Percentiles rank a stretch among this genome's conserved stretches.
Evolutionary conservation across 2,113 vertebrate genomes (phyloP).

Genomic region (Coreoperca whiteheadi): DNA sequence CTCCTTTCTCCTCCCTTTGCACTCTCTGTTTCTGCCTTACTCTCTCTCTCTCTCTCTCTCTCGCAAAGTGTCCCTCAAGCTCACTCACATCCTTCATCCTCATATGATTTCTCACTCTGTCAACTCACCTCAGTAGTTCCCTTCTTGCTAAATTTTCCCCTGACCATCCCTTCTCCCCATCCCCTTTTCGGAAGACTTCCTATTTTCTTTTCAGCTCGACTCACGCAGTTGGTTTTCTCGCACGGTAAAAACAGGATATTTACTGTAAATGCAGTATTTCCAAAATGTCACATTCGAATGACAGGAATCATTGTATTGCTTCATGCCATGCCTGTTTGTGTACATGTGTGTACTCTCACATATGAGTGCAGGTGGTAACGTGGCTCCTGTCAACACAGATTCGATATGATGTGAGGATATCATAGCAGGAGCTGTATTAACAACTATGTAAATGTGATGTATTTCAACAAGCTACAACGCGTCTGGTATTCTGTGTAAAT

Average conservation of each 20-base stretch:
- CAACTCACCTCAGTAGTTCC: conserved; percentile 50
- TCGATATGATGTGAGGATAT: background rate
- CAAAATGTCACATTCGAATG: background rate
- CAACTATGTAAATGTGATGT: background rate
- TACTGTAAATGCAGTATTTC: background rate
- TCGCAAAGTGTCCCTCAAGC: conserved; percentile 54
- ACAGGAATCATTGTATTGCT: background rate
- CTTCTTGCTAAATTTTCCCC: conserved; percentile 4
- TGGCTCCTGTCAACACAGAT: background rate
- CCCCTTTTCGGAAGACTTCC: background rate
- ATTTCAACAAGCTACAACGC: background rate
- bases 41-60: conserved; percentile 9
- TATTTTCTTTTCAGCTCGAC: background rate
- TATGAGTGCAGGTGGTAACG: background rate
- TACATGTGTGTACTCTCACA: background rate
- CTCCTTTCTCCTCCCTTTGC: conserved; percentile 43
- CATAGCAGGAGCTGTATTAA: background rate
- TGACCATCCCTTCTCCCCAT: background rate
- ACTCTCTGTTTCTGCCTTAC: background rate
- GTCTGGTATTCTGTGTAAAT: background rate
- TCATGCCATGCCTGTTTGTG: background rate
- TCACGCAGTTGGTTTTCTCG: background rate
- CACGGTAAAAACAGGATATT: background rate
- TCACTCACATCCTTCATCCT: conserved; percentile 55
- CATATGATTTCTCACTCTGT: conserved; percentile 62